Percentiles rank a stretch among this genome's conserved stretches.
phyloP scores from a whole-genome alignment of 1,140 invertebrate species.

The Oncopodura yosiiana region DNA sequence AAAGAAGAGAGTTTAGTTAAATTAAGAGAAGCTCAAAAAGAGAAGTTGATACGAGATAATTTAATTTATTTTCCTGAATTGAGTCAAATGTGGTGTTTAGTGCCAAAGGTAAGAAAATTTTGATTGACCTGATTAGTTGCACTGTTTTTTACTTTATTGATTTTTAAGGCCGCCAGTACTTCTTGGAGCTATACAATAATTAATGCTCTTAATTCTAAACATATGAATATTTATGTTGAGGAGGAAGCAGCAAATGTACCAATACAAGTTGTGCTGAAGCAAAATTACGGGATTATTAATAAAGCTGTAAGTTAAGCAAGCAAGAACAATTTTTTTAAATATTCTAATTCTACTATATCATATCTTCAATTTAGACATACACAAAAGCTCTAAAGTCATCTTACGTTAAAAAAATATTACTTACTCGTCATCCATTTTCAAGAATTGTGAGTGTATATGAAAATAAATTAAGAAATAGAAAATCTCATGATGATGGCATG shows the following conservation, averaged over 20 bases:
- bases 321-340: neutral
- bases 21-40: slow-evolving; percentile 2
- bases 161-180: slow-evolving; percentile 30
- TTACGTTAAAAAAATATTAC: slow-evolving; percentile 20
- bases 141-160: neutral
- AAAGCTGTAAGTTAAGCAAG: slow-evolving; percentile 19
- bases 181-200: slow-evolving; percentile 27
- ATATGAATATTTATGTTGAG: neutral
- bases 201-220: slow-evolving; percentile 2
- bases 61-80: slow-evolving; percentile 17
- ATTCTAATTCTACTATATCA: neutral
- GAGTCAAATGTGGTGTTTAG: slow-evolving; percentile 32
- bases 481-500: slow-evolving; percentile 20
- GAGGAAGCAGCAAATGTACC: neutral
- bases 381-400: slow-evolving; percentile 4
- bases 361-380: slow-evolving; percentile 7
- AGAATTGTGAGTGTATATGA: slow-evolving; percentile 29
- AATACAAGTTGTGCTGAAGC: slow-evolving; percentile 14
- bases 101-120: slow-evolving; percentile 20
- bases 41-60: slow-evolving; percentile 19
- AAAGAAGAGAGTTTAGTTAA: neutral
- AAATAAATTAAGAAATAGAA: slow-evolving; percentile 28
- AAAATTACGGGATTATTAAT: slow-evolving; percentile 17
- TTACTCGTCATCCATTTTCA: slow-evolving; percentile 28
- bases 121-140: neutral